phyloP scores from a whole-genome alignment of 2,113 vertebrate genomes.

The Conger conger region DNA sequence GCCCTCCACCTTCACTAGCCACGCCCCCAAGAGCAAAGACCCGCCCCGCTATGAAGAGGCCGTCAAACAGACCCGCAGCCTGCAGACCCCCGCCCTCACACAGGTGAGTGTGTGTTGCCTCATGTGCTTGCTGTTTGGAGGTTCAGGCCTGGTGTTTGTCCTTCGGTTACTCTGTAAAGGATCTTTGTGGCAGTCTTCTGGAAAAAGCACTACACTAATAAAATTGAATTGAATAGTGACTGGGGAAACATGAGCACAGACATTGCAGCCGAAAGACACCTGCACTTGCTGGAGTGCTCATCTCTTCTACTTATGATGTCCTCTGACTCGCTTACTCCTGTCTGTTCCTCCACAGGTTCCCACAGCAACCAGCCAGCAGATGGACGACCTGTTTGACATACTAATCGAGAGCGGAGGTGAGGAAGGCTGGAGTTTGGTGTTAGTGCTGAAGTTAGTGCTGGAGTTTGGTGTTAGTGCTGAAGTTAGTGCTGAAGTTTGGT shows the following conservation, averaged over 20 bases:
- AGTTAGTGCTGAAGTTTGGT: too few species aligned
- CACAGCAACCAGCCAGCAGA: constrained; percentile 90
- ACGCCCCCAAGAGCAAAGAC: constrained; percentile 80
- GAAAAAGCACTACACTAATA: too few species aligned
- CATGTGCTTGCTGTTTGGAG: too few species aligned
- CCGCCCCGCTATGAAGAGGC: constrained; percentile 96
- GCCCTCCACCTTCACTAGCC: constrained; percentile 69
- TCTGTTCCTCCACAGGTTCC: constrained; percentile 69
- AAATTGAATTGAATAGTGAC: too few species aligned
- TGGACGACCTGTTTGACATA: constrained; percentile 98
- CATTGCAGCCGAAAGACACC: background rate
- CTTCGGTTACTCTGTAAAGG: too few species aligned
- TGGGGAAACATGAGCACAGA: background rate
- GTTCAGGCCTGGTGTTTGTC: too few species aligned
- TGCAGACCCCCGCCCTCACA: constrained; percentile 67
- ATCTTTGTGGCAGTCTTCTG: too few species aligned
- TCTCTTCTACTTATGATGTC: background rate
- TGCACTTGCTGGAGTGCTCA: background rate
- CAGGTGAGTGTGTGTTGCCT: constrained; percentile 71
- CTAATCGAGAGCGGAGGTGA: constrained; percentile 97
- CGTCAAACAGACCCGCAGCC: constrained; percentile 86
- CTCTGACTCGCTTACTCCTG: constrained; percentile 21
- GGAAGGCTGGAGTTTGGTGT: background rate
- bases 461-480: too few species aligned
- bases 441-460: too few species aligned